Evolutionary conservation across 2,888 invertebrate species (phyloP), one percentile per base, ranked within the genome.

Genomic region (Melitaea athalia): DNA sequence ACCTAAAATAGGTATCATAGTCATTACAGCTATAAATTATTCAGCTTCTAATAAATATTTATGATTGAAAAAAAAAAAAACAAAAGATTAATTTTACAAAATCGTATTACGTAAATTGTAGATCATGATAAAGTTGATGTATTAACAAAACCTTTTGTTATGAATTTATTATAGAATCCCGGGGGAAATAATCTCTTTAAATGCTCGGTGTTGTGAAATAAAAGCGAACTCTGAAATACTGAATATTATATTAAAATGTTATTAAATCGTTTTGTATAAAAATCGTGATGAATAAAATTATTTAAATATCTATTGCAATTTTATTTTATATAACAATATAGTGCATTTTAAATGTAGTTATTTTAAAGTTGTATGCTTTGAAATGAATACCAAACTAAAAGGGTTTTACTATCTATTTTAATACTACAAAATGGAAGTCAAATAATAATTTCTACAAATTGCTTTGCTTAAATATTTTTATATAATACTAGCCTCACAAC

Each of bases 121-220:
- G 53, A 53, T 33, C 31, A 53, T 53, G 57, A 57, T 57, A 38
- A 57, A 57, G n/a, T 57, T 57, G 57, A 42, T 57, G 15, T 57
- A 57, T 57, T 15, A 57, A 38, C 57, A 42, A 38, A 57, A 57
- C 38, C 57, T 57, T 57, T 57, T 57, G 57, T 57, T 24, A 15
- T 38, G 15, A 57, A 57, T 57, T 57, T 33, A 57, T 38, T 42
- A 57, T 38, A 38, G 57, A 57, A 38, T n/a, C 15, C 24, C 38
- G 38, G 10, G 57, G 15, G 57, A 38, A 10, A 38, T 57, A 57
- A 57, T 57, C 38, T 57, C 33, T 57, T 55, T 55, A 55, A 55
- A 55, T 55, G 7, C 6, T 55, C 55, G 55, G 33, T n/a, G 12
- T 38, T 57, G 33, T 57, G 7, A n/a, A 57, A 57, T 57, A 57